phyloP scores from a whole-genome alignment of 2,113 vertebrate genomes.

The Guaruba guarouba region DNA sequence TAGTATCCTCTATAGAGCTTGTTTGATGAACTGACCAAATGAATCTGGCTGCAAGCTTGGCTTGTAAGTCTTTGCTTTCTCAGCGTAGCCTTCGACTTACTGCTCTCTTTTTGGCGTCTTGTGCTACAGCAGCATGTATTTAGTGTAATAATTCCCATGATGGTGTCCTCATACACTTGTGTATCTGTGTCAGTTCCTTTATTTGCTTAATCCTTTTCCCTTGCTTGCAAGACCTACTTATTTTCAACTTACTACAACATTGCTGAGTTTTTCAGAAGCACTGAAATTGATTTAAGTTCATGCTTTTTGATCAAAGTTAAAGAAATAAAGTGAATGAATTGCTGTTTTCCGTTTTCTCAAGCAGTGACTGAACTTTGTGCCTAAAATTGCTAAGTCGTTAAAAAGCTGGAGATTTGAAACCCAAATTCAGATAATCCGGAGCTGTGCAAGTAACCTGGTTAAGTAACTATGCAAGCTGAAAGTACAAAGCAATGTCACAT shows the following conservation, averaged over 20 bases:
- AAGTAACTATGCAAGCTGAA: neutral
- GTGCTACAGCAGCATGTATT: neutral
- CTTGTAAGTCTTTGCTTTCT: neutral
- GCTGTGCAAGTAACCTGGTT: neutral
- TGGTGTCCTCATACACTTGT: neutral
- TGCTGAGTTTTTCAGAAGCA: neutral
- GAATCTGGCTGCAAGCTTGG: neutral
- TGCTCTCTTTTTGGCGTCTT: neutral
- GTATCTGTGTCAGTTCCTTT: neutral
- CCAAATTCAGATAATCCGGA: neutral
- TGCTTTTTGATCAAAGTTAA: neutral
- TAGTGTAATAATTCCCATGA: neutral
- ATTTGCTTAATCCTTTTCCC: neutral
- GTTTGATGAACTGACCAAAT: neutral
- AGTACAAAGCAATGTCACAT: neutral
- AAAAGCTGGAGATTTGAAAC: neutral
- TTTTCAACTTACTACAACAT: neutral
- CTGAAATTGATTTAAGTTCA: neutral
- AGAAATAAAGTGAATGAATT: neutral
- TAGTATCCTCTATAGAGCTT: neutral
- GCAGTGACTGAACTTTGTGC: neutral
- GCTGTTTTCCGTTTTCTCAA: neutral
- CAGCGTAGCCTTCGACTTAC: neutral
- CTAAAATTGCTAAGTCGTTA: neutral
- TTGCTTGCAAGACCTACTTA: neutral